Base-by-base conservation (phyloP, 2,888 invertebrate genomes). In the Drosophila macrospina region DNA sequence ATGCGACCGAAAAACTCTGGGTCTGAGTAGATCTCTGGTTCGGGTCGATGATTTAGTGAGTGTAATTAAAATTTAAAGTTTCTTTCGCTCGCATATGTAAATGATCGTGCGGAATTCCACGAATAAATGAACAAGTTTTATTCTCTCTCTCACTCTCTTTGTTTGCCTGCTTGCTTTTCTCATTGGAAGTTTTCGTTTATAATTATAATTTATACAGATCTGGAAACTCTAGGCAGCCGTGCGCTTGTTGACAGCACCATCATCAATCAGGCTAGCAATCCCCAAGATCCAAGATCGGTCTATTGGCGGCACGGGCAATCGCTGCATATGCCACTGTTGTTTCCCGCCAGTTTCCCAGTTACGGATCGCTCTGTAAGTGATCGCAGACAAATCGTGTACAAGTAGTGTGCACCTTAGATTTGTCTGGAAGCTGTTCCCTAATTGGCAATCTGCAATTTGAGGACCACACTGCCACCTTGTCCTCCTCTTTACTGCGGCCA, bases 11-110 rank as follows among this genome's bases (percentile, higher is more conserved):
- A 59, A 64, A 20, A 20, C 20, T 20, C 20, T 20, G 20, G 20
- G 48, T 16, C 26, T n/a, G 42, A 28, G 42, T 75, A 66, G 70
- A 76, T 63, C 55, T 57, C 67, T 50, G 66, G 37, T 48, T 48
- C 36, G 59, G 56, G 50, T 60, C 80, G 84, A 91, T 91, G 90
- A 90, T 90, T 91, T 91, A 90, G 87, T 86, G 84, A 75, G 77
- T 82, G 85, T 90, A 90, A 91, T 90, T 91, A 91, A 90, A 90
- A 86, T 78, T 86, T 83, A 83, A 86, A 86, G 81, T 88, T 86
- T 84, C 86, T 83, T 88, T 79, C 64, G 79, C 76, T 78, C 68
- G 74, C 73, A 71, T 86, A 86, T 85, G 85, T 89, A 88, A 88
- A 85, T 85, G 80, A 89, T 86, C 72, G 54, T 69, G 74, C 79